phyloP scores from a whole-genome alignment of 2,113 vertebrate species.

The Andinoacara biseriatus region DNA sequence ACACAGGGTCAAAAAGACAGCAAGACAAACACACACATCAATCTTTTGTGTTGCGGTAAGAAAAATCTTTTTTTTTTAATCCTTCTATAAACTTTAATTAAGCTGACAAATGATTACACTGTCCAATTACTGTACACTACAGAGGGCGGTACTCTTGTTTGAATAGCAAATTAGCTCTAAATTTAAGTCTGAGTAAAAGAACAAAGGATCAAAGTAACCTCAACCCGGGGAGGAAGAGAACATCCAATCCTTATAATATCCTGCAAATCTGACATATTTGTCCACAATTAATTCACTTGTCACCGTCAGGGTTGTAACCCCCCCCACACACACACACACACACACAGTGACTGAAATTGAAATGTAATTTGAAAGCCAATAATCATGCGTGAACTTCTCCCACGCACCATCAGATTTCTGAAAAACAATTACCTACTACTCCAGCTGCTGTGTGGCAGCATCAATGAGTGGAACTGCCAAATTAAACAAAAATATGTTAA shows the following conservation, averaged over 20 bases:
- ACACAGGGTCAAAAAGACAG: background rate
- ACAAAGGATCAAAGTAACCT: background rate
- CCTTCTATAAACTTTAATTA: background rate
- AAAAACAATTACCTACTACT: conserved; percentile 11
- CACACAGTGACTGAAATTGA: background rate
- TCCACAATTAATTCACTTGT: background rate
- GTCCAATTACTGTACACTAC: background rate
- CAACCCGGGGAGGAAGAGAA: background rate
- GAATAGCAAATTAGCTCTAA: conserved; percentile 6
- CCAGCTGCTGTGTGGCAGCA: conserved; percentile 10
- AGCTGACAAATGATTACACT: background rate
- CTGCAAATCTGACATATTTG: background rate
- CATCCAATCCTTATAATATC: background rate
- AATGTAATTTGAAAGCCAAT: background rate
- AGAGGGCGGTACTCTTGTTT: background rate
- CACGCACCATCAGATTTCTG: background rate
- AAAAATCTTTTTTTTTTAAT: background rate
- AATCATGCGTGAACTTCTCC: background rate
- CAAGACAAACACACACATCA: background rate
- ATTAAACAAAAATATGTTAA: background rate
- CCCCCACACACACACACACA: background rate
- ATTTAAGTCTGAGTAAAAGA: conserved; percentile 9
- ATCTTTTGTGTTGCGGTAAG: background rate
- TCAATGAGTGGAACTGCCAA: background rate
- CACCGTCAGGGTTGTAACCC: background rate